These are phyloP conservation scores for Heliconius hortense DNA, from an alignment of 2,888 invertebrate species.

Conservation along the genomic window DNA sequence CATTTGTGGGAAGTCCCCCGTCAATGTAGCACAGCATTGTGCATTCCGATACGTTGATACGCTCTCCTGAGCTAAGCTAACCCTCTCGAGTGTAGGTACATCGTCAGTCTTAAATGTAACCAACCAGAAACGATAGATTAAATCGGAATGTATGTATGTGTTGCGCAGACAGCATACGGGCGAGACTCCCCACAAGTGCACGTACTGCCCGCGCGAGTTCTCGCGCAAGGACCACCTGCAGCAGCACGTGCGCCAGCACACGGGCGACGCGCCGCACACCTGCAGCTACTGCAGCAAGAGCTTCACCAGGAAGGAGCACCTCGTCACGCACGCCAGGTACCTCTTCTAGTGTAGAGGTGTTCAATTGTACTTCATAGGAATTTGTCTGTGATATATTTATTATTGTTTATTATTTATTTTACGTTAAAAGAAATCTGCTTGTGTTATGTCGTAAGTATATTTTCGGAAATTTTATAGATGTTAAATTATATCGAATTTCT, in stretches of 20 bases:
- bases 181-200: constrained; percentile 90
- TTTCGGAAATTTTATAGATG: too few species aligned
- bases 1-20: constrained; percentile 72
- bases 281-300: constrained; percentile 87
- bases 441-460: too few species aligned
- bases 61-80: constrained; percentile 34
- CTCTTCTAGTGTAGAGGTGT: constrained; percentile 28
- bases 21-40: constrained; percentile 74
- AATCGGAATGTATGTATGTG: constrained; percentile 72
- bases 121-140: constrained; percentile 40
- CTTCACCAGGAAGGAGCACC: constrained; percentile 87
- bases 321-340: constrained; percentile 84
- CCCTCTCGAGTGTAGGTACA: not conserved
- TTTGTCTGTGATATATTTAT: too few species aligned
- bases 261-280: constrained; percentile 86
- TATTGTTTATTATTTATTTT: too few species aligned
- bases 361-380: too few species aligned
- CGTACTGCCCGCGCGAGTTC: constrained; percentile 79
- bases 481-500: too few species aligned
- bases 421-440: too few species aligned
- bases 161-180: constrained; percentile 88
- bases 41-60: constrained; percentile 66
- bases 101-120: constrained; percentile 19
- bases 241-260: constrained; percentile 90
- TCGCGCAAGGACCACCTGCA: constrained; percentile 93